These are phyloP conservation scores for Phytoseiulus persimilis DNA, from an alignment of 2,888 invertebrate genomes.

Conservation along the genomic window DNA sequence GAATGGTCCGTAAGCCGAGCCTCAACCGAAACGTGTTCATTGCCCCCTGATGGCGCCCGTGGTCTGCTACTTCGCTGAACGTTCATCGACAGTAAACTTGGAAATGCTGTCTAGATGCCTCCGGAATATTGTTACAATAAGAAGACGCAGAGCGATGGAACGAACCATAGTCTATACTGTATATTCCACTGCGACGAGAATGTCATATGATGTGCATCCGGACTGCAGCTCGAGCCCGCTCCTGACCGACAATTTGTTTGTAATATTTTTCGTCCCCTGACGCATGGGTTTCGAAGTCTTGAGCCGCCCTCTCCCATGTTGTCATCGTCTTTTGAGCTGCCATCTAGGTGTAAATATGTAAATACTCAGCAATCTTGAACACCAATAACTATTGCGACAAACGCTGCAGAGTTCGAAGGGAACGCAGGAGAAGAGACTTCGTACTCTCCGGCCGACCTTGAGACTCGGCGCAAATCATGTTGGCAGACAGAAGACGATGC, in stretches of 20 bases:
- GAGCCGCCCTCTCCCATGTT: background rate
- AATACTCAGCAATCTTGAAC: background rate
- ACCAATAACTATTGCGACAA: background rate
- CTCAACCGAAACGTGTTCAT: background rate
- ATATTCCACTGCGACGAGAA: background rate
- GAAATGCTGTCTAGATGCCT: background rate
- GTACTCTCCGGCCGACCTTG: background rate
- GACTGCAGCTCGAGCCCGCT: background rate
- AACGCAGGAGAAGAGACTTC: background rate
- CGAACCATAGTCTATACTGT: background rate
- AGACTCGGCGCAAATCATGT: background rate
- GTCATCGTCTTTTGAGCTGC: background rate
- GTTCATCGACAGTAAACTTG: background rate
- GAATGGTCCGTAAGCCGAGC: background rate
- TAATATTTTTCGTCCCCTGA: background rate
- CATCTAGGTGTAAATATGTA: slow-evolving; percentile 5
- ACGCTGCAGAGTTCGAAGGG: background rate
- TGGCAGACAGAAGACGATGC: background rate
- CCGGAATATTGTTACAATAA: background rate
- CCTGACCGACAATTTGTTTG: background rate
- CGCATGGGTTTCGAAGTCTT: slow-evolving; percentile 5
- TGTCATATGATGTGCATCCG: background rate
- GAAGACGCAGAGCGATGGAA: background rate
- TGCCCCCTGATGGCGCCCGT: background rate
- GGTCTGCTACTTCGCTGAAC: background rate